These are phyloP conservation scores for Tenthredo amoena DNA, from an alignment of 2,888 invertebrate genomes.

Conservation along the genomic window DNA sequence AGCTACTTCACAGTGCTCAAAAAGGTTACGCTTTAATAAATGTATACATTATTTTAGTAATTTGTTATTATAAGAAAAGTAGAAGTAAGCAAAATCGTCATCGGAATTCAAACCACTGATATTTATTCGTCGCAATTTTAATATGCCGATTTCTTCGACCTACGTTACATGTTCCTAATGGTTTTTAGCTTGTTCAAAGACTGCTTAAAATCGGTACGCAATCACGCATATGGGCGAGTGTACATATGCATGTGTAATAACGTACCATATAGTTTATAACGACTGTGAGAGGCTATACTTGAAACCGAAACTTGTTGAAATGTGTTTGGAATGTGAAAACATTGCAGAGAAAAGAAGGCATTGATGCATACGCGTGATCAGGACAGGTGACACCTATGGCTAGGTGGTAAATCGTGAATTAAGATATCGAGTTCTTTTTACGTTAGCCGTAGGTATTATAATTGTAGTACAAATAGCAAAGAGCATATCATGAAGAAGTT, in stretches of 20 bases:
- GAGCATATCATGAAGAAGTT: neutral
- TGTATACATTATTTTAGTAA: neutral
- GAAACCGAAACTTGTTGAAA: slow-evolving; percentile 43
- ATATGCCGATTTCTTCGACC: neutral
- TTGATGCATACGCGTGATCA: slow-evolving; percentile 1
- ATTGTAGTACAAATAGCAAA: neutral
- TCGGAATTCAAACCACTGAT: neutral
- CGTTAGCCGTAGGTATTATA: neutral
- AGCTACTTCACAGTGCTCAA: neutral
- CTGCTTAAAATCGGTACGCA: neutral
- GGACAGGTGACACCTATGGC: slow-evolving; percentile 23
- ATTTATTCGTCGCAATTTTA: neutral
- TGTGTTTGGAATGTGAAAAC: slow-evolving; percentile 50
- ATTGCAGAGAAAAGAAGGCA: slow-evolving; percentile 37
- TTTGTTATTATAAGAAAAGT: neutral
- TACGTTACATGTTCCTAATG: neutral
- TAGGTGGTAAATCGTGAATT: neutral
- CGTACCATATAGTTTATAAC: neutral
- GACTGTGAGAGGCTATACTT: neutral
- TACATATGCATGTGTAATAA: neutral
- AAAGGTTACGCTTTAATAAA: neutral
- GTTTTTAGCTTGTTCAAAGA: neutral
- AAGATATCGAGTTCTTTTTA: slow-evolving; percentile 7
- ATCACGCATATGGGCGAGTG: neutral
- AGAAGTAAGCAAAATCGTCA: neutral